Conservation (phyloP, 2,113 vertebrate genomes). For the Hydrolagus affinis region DNA sequence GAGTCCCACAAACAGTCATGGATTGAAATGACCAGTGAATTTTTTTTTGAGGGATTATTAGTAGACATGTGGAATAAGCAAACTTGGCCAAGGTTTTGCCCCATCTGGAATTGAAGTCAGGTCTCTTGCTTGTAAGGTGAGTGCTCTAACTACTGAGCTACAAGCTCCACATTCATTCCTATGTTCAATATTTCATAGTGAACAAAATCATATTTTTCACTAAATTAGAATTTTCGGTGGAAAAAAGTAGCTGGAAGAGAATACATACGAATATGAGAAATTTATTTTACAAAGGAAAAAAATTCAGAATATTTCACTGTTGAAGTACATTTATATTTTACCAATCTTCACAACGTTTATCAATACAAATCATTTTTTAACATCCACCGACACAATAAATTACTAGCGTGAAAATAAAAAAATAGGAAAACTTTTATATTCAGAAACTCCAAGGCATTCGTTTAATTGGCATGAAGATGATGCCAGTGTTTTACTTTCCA, state of each 20-base stretch:
- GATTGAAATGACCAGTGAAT: too few relatives aligned
- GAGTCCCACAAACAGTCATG: too few relatives aligned
- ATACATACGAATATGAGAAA: neutral
- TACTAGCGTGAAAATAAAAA: neutral
- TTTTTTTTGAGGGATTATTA: too few relatives aligned
- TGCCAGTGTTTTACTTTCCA: neutral
- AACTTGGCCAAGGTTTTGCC: too few relatives aligned
- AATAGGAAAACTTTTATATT: neutral
- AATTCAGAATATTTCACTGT: constrained; percentile 1
- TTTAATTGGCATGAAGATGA: neutral
- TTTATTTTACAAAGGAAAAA: constrained; percentile 32
- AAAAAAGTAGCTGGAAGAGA: constrained; percentile 1
- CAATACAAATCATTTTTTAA: neutral
- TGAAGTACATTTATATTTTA: constrained; percentile 18
- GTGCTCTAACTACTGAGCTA: too few relatives aligned
- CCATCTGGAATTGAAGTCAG: too few relatives aligned
- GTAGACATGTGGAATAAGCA: too few relatives aligned
- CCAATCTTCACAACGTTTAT: neutral
- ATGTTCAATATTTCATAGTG: too few relatives aligned
- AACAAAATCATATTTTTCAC: too few relatives aligned
- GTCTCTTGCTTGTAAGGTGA: too few relatives aligned
- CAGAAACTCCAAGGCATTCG: too few relatives aligned
- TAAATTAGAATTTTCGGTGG: neutral
- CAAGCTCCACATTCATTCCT: too few relatives aligned
- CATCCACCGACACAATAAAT: neutral